phyloP scores from a whole-genome alignment of 2,797 vertebrate species.

The Tadarida brasiliensis region DNA sequence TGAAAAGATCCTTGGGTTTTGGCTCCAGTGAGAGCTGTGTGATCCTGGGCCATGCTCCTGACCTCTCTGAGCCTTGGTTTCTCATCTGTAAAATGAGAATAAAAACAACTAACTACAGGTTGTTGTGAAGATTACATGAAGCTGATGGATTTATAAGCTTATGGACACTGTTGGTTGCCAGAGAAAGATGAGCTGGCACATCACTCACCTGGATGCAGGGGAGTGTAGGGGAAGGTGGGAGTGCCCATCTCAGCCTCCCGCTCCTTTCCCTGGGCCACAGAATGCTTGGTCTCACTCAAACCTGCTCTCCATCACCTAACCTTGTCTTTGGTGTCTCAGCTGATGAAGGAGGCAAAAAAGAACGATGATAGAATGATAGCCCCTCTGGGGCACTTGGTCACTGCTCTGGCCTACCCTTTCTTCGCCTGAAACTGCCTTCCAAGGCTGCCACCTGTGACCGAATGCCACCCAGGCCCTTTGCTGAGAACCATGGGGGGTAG shows the following conservation, averaged over 20 bases:
- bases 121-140: not conserved
- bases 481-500: not conserved
- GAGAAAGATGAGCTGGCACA: not conserved
- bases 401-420: not conserved
- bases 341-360: not conserved
- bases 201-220: not conserved
- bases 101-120: not conserved
- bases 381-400: not conserved
- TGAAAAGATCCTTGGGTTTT: not conserved
- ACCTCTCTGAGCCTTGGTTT: not conserved
- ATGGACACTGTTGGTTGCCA: not conserved
- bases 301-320: not conserved
- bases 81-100: not conserved
- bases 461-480: not conserved
- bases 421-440: not conserved
- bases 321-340: not conserved
- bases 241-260: accelerated
- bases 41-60: not conserved
- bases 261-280: not conserved
- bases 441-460: not conserved
- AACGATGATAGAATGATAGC: not conserved
- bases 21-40: not conserved
- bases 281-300: not conserved
- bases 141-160: not conserved
- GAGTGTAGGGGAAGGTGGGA: accelerated